These are phyloP conservation scores for Betta splendens DNA, from an alignment of 2,797 vertebrate species.

Conservation along the genomic window DNA sequence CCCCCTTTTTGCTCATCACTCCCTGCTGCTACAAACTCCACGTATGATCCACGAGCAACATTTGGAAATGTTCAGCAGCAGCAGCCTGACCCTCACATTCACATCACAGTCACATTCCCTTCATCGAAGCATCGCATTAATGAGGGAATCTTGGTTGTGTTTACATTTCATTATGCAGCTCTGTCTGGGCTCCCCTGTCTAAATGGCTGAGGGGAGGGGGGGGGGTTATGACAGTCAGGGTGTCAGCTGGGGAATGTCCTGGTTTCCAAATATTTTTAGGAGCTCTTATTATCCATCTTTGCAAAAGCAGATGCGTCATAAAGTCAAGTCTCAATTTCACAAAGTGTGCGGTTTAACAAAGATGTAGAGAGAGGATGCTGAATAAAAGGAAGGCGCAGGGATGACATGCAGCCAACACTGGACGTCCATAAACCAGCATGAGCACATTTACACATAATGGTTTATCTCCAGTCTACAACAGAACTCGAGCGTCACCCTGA, in stretches of 20 bases:
- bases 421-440: slow-evolving; percentile 36
- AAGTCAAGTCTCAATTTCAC: slow-evolving; percentile 14
- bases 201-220: slow-evolving; percentile 9
- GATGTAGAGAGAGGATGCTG: background rate
- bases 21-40: slow-evolving; percentile 15
- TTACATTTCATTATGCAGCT: slow-evolving; percentile 68
- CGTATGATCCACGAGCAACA: slow-evolving; percentile 30
- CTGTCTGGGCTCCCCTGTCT: slow-evolving; percentile 26
- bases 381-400: slow-evolving; percentile 12
- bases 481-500: slow-evolving; percentile 11
- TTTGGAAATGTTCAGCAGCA: slow-evolving; percentile 32
- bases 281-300: slow-evolving; percentile 6
- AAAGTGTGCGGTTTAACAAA: slow-evolving; percentile 7
- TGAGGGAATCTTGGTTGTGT: slow-evolving; percentile 51
- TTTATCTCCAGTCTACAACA: slow-evolving; percentile 43
- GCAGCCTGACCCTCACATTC: slow-evolving; percentile 42
- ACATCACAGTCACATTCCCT: slow-evolving; percentile 43
- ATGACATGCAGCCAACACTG: slow-evolving; percentile 21
- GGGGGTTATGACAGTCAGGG: background rate
- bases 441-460: slow-evolving; percentile 31
- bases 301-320: background rate
- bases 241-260: background rate
- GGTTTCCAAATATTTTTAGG: slow-evolving; percentile 26
- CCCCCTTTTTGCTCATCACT: background rate
- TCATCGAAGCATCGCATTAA: slow-evolving; percentile 56